Conservation (phyloP, 2,797 vertebrate species). For the Neomorphus geoffroyi region DNA sequence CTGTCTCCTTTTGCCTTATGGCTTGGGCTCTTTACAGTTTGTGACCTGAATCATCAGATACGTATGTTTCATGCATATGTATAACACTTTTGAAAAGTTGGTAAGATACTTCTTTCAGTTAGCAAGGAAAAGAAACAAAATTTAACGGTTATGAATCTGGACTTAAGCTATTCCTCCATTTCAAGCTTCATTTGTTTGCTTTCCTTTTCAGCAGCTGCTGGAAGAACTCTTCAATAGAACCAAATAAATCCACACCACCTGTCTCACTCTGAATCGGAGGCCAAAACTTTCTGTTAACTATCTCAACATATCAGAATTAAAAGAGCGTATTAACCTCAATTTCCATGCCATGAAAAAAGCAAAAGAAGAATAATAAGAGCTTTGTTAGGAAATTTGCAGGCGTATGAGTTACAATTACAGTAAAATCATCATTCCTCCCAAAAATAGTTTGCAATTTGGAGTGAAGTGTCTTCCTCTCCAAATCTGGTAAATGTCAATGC, state of each 20-base stretch:
- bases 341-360: neutral
- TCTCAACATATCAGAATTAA: constrained; percentile 13
- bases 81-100: neutral
- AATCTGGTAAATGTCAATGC: neutral
- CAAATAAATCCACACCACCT: constrained; percentile 48
- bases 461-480: neutral
- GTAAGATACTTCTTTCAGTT: neutral
- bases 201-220: constrained; percentile 57
- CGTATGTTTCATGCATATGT: neutral
- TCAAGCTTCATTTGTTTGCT: constrained; percentile 22
- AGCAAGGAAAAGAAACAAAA: constrained; percentile 10
- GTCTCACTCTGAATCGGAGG: neutral
- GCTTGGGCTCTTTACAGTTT: neutral
- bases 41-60: neutral
- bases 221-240: constrained; percentile 16
- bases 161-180: constrained; percentile 5
- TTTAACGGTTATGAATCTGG: neutral
- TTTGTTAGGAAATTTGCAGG: constrained; percentile 35
- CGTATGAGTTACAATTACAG: constrained; percentile 27
- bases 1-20: neutral
- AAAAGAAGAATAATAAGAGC: neutral
- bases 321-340: constrained; percentile 6
- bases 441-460: neutral
- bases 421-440: neutral
- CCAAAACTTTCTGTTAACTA: neutral